phyloP scores from a whole-genome alignment of 2,797 vertebrate species.

The Notolepis coatsorum region DNA sequence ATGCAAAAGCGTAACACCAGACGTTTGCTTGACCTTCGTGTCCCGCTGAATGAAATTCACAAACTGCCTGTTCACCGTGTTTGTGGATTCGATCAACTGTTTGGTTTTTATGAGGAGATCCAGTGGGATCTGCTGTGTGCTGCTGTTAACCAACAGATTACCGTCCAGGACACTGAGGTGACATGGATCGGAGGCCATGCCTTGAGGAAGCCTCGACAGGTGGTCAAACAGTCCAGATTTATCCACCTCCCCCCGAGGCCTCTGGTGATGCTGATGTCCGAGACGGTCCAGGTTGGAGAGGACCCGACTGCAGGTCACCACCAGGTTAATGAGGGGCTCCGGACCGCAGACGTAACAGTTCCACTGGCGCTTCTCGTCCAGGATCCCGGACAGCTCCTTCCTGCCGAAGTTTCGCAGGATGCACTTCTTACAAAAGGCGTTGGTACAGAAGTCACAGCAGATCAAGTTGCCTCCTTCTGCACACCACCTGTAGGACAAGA shows the following conservation, averaged over 20 bases:
- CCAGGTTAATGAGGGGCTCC: conserved; percentile 93
- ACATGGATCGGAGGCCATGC: conserved; percentile 71
- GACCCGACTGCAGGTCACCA: conserved; percentile 90
- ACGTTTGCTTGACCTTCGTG: conserved; percentile 76
- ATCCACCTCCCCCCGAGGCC: conserved; percentile 83
- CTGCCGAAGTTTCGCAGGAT: conserved; percentile 95
- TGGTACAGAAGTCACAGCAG: conserved; percentile 98
- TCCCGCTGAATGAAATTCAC: conserved; percentile 88
- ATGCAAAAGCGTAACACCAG: conserved; percentile 80
- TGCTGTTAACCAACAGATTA: conserved; percentile 88
- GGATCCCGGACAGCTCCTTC: conserved; percentile 92
- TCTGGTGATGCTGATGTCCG: conserved; percentile 89
- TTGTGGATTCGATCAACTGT: conserved; percentile 93
- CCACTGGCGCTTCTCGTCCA: conserved; percentile 97
- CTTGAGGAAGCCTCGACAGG: conserved; percentile 79
- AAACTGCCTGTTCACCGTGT: conserved; percentile 91
- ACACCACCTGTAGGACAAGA: conserved; percentile 89
- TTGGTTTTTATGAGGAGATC: conserved; percentile 91
- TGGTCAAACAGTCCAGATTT: too few relatives aligned
- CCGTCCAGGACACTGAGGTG: conserved; percentile 88
- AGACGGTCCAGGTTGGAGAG: conserved; percentile 92
- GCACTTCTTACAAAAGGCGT: conserved; percentile 99
- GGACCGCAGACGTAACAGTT: conserved; percentile 97
- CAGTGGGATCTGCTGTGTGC: conserved; percentile 88
- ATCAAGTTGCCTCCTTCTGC: conserved; percentile 98